Evolutionary conservation across 1,140 invertebrate genomes (phyloP).

Genomic region (Heliconius congener): DNA sequence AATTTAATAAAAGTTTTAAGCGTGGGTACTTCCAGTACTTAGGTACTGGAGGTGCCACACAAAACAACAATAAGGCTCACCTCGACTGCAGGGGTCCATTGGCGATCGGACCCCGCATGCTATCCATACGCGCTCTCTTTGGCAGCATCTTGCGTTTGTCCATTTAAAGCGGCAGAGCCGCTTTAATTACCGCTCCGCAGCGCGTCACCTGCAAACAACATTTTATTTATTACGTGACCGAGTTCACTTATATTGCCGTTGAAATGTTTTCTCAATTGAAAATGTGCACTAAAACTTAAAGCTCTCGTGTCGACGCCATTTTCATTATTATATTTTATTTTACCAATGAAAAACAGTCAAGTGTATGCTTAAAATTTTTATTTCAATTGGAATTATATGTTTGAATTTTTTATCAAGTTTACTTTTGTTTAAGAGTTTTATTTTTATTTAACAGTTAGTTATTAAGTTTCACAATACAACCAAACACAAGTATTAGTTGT

Average conservation of each 20-base stretch:
- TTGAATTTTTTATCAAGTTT: not conserved
- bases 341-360: not conserved
- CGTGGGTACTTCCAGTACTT: no score
- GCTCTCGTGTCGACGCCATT: not conserved
- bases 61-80: constrained; percentile 40
- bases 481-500: not conserved
- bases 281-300: constrained; percentile 1
- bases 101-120: constrained; percentile 84
- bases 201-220: constrained; percentile 74
- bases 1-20: no score
- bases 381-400: not conserved
- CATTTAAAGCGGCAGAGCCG: constrained; percentile 82
- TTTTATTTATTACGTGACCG: constrained; percentile 25
- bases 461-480: not conserved
- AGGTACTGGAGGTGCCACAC: no score
- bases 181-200: constrained; percentile 75
- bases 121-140: constrained; percentile 85
- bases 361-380: not conserved
- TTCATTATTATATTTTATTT: not conserved
- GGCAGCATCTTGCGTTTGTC: constrained; percentile 85
- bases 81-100: constrained; percentile 90
- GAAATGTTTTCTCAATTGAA: not conserved
- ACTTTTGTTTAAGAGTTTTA: not conserved
- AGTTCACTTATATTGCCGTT: constrained; percentile 3
- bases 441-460: not conserved